Conservation (phyloP, 2,797 vertebrate genomes). For the Pagetopsis macropterus region DNA sequence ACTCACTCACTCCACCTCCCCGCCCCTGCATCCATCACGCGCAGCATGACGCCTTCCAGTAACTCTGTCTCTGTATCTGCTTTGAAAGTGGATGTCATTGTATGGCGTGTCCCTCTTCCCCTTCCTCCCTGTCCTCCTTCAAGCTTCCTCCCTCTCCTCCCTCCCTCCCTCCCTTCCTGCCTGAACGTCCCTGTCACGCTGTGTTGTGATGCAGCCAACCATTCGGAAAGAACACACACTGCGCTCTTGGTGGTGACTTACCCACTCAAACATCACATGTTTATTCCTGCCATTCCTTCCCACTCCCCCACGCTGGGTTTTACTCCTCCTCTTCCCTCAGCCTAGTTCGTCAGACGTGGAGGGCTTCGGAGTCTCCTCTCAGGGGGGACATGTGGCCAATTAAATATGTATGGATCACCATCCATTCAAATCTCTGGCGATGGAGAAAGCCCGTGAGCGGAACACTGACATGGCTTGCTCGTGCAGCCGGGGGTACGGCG, state of each 20-base stretch:
- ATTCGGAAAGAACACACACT: constrained; percentile 31
- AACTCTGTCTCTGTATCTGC: constrained; percentile 1
- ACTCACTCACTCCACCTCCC: neutral
- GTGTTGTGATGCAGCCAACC: constrained; percentile 44
- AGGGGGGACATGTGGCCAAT: constrained; percentile 57
- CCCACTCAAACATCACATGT: constrained; percentile 16
- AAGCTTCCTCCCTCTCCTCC: constrained; percentile 4
- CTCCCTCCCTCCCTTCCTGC: constrained; percentile 2
- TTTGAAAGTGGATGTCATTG: constrained; percentile 10
- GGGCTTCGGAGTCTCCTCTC: constrained; percentile 44
- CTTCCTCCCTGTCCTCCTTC: constrained; percentile 6
- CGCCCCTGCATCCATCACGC: constrained; percentile 32
- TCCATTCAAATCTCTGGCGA: constrained; percentile 72
- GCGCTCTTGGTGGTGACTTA: constrained; percentile 15
- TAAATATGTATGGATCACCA: constrained; percentile 80
- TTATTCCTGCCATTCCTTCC: constrained; percentile 27
- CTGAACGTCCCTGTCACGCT: constrained; percentile 47
- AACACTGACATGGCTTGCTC: constrained; percentile 71
- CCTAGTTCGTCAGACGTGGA: constrained; percentile 65
- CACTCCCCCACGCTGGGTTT: neutral
- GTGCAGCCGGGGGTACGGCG: constrained; percentile 47
- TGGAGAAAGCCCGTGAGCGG: constrained; percentile 63
- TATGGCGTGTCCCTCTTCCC: constrained; percentile 4
- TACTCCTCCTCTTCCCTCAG: constrained; percentile 14
- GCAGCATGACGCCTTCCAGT: constrained; percentile 1